These are phyloP conservation scores for Microtus oregoni DNA, from an alignment of 2,113 vertebrate genomes.

Conservation along the genomic window DNA sequence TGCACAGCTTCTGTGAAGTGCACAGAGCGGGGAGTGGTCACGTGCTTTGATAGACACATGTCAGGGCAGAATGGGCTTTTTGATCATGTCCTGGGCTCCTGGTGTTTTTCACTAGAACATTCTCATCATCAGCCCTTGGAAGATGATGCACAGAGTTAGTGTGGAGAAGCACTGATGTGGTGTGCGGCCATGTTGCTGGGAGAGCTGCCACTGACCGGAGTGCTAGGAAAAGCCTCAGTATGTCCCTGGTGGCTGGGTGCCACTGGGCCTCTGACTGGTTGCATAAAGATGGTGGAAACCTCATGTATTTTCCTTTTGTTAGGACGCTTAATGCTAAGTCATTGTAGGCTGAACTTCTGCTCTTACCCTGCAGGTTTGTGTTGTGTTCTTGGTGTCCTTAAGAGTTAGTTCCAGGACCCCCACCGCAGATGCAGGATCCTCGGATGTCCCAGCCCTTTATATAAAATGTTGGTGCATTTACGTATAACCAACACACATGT, in stretches of 20 bases:
- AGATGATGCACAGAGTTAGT: background rate
- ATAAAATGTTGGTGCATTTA: background rate
- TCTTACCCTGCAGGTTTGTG: background rate
- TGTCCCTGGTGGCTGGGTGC: too few relatives aligned
- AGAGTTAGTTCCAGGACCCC: background rate
- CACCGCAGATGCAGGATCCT: background rate
- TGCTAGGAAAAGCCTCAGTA: too few relatives aligned
- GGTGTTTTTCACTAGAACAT: background rate
- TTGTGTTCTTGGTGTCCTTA: background rate
- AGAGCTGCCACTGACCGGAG: too few relatives aligned
- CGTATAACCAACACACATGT: background rate
- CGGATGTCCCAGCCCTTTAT: background rate
- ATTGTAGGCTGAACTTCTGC: too few relatives aligned
- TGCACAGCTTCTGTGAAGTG: background rate
- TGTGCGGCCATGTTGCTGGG: background rate
- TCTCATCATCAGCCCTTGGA: background rate
- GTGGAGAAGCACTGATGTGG: background rate
- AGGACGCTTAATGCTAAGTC: background rate
- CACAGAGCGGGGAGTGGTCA: background rate
- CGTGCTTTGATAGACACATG: fast-evolving
- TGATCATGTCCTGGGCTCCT: too few relatives aligned
- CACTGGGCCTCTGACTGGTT: too few relatives aligned
- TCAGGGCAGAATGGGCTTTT: background rate
- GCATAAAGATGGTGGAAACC: too few relatives aligned
- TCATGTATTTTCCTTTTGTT: background rate